These are phyloP conservation scores for Netelia virgata DNA, from an alignment of 2,888 invertebrate species.

Conservation along the genomic window DNA sequence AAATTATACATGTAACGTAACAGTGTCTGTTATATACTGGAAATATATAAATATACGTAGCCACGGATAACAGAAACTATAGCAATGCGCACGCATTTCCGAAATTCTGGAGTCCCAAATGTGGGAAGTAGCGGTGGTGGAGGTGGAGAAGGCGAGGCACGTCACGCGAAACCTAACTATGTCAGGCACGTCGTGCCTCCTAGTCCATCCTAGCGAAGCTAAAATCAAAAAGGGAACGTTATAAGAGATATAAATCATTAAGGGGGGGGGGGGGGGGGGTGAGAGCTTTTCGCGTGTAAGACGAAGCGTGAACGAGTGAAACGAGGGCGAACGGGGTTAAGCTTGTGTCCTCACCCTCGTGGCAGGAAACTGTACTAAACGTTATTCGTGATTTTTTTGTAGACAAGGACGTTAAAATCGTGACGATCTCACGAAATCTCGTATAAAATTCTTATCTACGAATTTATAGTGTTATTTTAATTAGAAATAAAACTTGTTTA, in stretches of 20 bases:
- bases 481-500: no score
- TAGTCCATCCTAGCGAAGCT: conserved; percentile 12
- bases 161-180: conserved; percentile 50
- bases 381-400: background rate
- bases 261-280: no score
- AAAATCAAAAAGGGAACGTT: background rate
- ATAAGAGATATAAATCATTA: conserved; percentile 2
- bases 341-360: no score
- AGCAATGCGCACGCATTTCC: background rate
- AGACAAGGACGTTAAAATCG: no score
- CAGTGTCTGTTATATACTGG: no score
- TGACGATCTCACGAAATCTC: no score
- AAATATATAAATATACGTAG: background rate
- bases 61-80: background rate
- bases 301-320: background rate
- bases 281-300: background rate
- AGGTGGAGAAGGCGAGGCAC: conserved; percentile 19
- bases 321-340: background rate
- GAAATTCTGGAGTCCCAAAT: background rate
- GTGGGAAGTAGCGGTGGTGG: background rate
- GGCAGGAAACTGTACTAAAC: background rate
- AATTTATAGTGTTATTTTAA: no score
- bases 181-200: conserved; percentile 29
- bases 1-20: background rate
- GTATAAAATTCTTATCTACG: no score